Evolutionary conservation across 2,888 invertebrate species (phyloP), one percentile per base, ranked within the genome.

Genomic region (Pycnomerus fuliginosus): DNA sequence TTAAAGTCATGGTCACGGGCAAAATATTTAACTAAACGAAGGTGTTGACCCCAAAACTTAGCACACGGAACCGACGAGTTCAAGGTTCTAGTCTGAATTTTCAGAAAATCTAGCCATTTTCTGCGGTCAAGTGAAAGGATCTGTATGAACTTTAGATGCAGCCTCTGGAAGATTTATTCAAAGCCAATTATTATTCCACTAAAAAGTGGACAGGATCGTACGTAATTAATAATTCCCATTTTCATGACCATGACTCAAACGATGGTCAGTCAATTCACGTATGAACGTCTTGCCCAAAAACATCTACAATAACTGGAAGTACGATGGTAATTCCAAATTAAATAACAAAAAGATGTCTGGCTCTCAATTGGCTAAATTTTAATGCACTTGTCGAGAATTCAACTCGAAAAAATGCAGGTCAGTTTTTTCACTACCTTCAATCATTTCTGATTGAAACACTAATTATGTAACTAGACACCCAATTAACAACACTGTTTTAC

Each of bases 51-150:
- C 32, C 41, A 46, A 46, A 46, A 44, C 44, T 43, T n/a, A n/a
- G n/a, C n/a, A n/a, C n/a, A n/a, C n/a, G 28, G 27, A 29, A 28
- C 34, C 34, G 13, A 23, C 12, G 36, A 30, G 30, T 13, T 30
- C 25, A 28, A 35, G 30, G 17, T 36, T 31, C 32, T 17, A 34
- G 28, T 10, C 8, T 16, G 13, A 28, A 28, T 28, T 28, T 28
- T 28, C 4, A 20, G 20, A 20, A n/a, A 16, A 12, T n/a, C n/a
- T n/a, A n/a, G n/a, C n/a, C n/a, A n/a, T n/a, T n/a, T n/a, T 60
- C 61, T 60, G 62, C 59, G 63, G 62, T 64, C 63, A 61, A 64
- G 63, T 62, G 63, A 64, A 64, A 64, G 62, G 61, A 62, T 60
- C 55, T 52, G 53, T 60, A 61, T 61, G 62, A 64, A 61, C 61